phyloP scores from a whole-genome alignment of 2,113 vertebrate species.

The Anoura caudifer region DNA sequence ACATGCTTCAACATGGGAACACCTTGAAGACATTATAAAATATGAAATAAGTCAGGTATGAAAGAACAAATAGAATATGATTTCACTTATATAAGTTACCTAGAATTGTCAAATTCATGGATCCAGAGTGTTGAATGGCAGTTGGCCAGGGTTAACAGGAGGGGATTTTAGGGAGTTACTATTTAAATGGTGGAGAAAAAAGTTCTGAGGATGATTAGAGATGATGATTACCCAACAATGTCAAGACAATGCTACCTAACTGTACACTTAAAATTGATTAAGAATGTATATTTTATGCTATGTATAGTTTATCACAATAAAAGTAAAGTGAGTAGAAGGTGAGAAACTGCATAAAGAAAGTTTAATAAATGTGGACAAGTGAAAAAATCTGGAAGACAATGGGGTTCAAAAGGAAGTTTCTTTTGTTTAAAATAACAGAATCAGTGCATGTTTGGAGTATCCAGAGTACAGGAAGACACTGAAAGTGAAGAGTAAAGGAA shows the following conservation, averaged over 20 bases:
- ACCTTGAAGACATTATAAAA: neutral
- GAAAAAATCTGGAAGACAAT: neutral
- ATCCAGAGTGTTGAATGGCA: neutral
- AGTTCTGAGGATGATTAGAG: neutral
- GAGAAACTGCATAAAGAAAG: neutral
- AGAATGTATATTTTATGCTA: neutral
- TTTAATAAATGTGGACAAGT: neutral
- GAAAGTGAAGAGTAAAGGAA: neutral
- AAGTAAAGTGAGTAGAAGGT: neutral
- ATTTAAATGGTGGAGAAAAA: neutral
- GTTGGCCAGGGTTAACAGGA: rapidly evolving
- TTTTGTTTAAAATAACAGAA: neutral
- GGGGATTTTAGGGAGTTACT: rapidly evolving
- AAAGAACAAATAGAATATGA: neutral
- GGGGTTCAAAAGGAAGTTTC: neutral
- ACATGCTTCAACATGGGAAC: neutral
- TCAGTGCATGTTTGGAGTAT: neutral
- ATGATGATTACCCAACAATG: neutral
- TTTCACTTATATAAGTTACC: neutral
- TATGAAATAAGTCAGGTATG: neutral
- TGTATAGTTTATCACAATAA: neutral
- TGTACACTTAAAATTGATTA: neutral
- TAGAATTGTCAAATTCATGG: neutral
- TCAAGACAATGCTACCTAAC: neutral
- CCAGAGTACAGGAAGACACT: neutral